phyloP scores from a whole-genome alignment of 53 echinoderm and acorn worm species.

The Luidia sarsii region DNA sequence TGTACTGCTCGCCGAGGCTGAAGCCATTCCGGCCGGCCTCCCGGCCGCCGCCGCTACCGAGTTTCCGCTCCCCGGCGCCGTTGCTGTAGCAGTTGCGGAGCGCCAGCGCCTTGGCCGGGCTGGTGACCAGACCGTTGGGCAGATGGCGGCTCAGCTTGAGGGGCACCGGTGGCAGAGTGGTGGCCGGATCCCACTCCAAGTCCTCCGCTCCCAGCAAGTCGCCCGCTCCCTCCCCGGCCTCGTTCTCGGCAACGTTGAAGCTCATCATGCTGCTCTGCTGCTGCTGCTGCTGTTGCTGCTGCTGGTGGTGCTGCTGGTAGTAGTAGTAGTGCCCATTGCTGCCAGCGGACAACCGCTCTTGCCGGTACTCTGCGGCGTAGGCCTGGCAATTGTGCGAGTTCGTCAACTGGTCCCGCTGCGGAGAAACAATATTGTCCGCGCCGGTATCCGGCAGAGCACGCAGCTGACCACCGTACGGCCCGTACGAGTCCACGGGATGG shows the following conservation, averaged over 20 bases:
- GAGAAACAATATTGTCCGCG: slow-evolving; percentile 8
- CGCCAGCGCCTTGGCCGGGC: slow-evolving; percentile 46
- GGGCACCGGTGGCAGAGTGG: slow-evolving; percentile 22
- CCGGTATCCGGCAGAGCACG: slow-evolving; percentile 12
- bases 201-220: slow-evolving; percentile 37
- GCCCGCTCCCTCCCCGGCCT: slow-evolving; percentile 2
- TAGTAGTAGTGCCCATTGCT: slow-evolving; percentile 41
- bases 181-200: slow-evolving; percentile 25
- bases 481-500: slow-evolving; percentile 19
- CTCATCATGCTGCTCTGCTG: slow-evolving; percentile 56
- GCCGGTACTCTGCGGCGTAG: slow-evolving; percentile 28
- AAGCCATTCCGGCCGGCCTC: slow-evolving; percentile 70
- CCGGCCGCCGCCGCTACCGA: slow-evolving; percentile 3
- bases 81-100: slow-evolving; percentile 37
- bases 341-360: not conserved
- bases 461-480: not conserved
- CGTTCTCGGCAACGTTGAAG: slow-evolving; percentile 43
- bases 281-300: too few relatives aligned
- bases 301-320: too few relatives aligned
- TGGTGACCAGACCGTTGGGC: slow-evolving; percentile 31
- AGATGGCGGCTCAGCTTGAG: slow-evolving; percentile 16
- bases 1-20: slow-evolving; percentile 82
- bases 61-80: slow-evolving; percentile 16
- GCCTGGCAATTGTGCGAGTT: slow-evolving; percentile 41
- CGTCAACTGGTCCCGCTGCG: slow-evolving; percentile 42